Conservation (phyloP, 1,140 invertebrate genomes). For the Drosophila albomicans region DNA sequence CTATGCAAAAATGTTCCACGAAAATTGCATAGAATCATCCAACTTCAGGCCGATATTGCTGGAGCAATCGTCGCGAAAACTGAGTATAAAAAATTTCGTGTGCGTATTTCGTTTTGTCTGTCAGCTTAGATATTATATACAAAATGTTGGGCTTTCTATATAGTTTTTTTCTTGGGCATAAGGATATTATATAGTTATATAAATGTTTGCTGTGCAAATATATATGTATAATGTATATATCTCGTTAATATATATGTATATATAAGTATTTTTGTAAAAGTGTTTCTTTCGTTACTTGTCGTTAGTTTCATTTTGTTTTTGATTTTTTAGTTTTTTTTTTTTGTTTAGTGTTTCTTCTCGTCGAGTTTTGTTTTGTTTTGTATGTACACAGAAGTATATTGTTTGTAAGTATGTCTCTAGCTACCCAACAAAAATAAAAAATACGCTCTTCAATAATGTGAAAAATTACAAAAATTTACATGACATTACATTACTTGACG, state of each 20-base stretch:
- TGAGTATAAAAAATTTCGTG: conserved; percentile 73
- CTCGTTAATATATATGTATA: conserved; percentile 53
- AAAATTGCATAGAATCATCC: conserved; percentile 46
- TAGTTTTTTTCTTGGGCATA: conserved; percentile 53
- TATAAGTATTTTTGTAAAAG: conserved; percentile 64
- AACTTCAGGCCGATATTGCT: neutral
- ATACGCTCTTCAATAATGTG: conserved; percentile 59
- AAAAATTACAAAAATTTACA: conserved; percentile 74
- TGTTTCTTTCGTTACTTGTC: conserved; percentile 74
- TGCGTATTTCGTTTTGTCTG: conserved; percentile 70
- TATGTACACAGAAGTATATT: conserved; percentile 55
- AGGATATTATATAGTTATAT: conserved; percentile 70
- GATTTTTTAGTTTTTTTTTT: conserved; percentile 9
- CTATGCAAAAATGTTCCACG: conserved; percentile 71
- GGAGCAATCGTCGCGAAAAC: conserved; percentile 16
- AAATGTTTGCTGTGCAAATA: conserved; percentile 81
- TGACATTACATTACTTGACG: conserved; percentile 35
- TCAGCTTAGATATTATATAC: conserved; percentile 71
- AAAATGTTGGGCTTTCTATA: conserved; percentile 64
- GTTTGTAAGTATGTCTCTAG: conserved; percentile 52
- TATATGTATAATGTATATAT: conserved; percentile 83
- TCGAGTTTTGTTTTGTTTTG: conserved; percentile 41
- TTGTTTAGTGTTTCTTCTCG: conserved; percentile 60
- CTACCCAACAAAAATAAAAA: conserved; percentile 53
- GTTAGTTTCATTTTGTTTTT: conserved; percentile 62